Evolutionary conservation across 2,888 invertebrate genomes (phyloP).

Genomic region (Drosophila yooni): DNA sequence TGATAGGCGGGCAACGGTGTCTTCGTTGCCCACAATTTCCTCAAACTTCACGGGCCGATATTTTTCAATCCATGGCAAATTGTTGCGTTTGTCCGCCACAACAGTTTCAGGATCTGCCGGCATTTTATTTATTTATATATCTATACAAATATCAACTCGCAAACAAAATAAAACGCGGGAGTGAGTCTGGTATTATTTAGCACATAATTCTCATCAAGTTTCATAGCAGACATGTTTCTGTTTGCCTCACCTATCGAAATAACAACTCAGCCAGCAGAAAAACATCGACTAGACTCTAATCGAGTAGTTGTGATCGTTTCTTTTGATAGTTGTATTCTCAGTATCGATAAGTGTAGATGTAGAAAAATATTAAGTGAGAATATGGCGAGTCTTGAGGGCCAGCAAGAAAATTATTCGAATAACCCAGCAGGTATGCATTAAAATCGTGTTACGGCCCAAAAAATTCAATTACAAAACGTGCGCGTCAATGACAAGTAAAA

Average conservation of each 20-base stretch:
- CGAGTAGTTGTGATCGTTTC: conserved; percentile 29
- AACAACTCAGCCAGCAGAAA: neutral
- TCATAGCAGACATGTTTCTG: conserved; percentile 20
- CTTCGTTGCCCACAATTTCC: conserved; percentile 96
- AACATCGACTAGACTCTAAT: conserved; percentile 24
- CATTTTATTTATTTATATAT: conserved; percentile 58
- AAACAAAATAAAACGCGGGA: conserved; percentile 44
- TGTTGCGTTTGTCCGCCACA: conserved; percentile 74
- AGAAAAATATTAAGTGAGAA: conserved; percentile 77
- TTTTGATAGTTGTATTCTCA: conserved; percentile 48
- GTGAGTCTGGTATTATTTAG: conserved; percentile 21
- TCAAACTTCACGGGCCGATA: conserved; percentile 95
- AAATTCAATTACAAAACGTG: conserved; percentile 38
- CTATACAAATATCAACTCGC: neutral
- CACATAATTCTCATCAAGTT: neutral
- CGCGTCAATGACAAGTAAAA: conserved; percentile 51
- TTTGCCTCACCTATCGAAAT: conserved; percentile 1
- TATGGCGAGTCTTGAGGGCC: conserved; percentile 86
- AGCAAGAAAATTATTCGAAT: conserved; percentile 85
- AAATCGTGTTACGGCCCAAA: conserved; percentile 49
- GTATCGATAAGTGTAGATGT: conserved; percentile 65
- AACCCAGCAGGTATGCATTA: conserved; percentile 84
- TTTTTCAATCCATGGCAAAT: conserved; percentile 93
- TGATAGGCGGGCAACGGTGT: conserved; percentile 93
- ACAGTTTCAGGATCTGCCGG: conserved; percentile 64